Evolutionary conservation across 2,113 vertebrate species (phyloP), one percentile per base, ranked within the genome.

Genomic region (Asarcornis scutulata): DNA sequence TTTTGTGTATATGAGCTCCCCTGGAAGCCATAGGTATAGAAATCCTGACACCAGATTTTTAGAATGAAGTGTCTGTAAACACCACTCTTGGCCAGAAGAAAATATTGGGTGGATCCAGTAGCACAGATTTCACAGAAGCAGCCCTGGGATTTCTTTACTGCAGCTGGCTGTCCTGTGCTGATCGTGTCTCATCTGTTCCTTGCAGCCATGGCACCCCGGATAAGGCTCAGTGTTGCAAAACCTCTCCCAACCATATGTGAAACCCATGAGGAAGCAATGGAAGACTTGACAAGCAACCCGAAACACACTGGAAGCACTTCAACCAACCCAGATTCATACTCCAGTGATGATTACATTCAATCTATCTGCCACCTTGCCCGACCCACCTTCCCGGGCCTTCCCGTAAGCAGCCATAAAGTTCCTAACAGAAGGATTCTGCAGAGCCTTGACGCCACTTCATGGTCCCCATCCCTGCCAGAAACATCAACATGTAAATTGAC

Each of bases 321-420:
- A 9, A 36, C 73, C 50, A 29, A 89, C 66, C 72, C n/a, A 34
- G 78, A 97, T 48, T 66, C 44, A 0, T 82, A 97, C 50, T 98
- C 98, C 76, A 98, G 97, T 0, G 98, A 98, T 1, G 98, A 98
- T 78, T 98, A 99, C 96, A 96, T 98, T 83, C 98, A 98, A n/a
- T 99, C 99, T 91, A 99, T 99, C 96, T 98, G 98, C 92, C 98
- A 99, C 94, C 97, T 99, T 1, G 98, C 98, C 76, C 98, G 97
- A 63, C 98, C 99, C 76, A 98, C 98, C 44, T 98, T 98, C 92
- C 97, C 97, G 0, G 89, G 94, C 26, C 73, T 74, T 38, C 85
- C 95, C 60, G 97, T 98, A 64, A 82, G 83, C 83, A 50, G 91
- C 21, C 1, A 0, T 11, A 86, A 58, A 21, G 58, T 11, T 53